phyloP scores from a whole-genome alignment of 2,113 vertebrate genomes.

The Catharus minimus region DNA sequence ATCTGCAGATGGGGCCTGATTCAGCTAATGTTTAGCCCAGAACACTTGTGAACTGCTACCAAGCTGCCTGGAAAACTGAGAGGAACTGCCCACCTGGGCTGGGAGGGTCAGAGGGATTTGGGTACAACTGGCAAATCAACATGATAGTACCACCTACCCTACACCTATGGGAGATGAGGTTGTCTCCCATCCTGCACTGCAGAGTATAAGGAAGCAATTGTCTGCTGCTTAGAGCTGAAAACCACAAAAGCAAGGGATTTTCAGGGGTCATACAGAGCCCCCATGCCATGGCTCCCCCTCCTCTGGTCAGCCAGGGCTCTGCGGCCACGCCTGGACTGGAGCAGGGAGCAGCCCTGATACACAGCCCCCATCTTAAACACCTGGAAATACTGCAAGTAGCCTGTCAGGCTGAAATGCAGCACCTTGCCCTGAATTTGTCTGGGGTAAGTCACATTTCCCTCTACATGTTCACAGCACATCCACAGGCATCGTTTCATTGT shows the following conservation, averaged over 20 bases:
- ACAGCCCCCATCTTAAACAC: background rate
- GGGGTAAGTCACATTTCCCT: background rate
- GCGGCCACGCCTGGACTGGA: rapidly evolving
- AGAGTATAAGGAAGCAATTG: background rate
- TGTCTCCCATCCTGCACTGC: background rate
- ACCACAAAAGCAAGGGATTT: background rate
- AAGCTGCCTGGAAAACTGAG: background rate
- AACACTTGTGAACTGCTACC: background rate
- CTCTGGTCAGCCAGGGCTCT: rapidly evolving
- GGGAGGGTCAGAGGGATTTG: background rate
- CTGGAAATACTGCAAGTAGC: background rate
- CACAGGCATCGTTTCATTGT: rapidly evolving
- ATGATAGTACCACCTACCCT: background rate
- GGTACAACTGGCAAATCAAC: background rate
- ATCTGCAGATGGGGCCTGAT: background rate
- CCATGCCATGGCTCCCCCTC: background rate
- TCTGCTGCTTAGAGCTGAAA: constrained; percentile 3
- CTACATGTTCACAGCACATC: background rate
- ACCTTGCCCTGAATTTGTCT: background rate
- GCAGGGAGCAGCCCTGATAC: background rate
- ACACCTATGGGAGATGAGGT: background rate
- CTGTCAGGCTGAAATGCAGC: background rate
- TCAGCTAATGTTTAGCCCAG: background rate
- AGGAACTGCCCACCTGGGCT: background rate
- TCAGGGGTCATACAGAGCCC: background rate